Evolutionary conservation across 2,797 vertebrate genomes (phyloP), one percentile per base, ranked within the genome.

Genomic region (Danio aesculapii): DNA sequence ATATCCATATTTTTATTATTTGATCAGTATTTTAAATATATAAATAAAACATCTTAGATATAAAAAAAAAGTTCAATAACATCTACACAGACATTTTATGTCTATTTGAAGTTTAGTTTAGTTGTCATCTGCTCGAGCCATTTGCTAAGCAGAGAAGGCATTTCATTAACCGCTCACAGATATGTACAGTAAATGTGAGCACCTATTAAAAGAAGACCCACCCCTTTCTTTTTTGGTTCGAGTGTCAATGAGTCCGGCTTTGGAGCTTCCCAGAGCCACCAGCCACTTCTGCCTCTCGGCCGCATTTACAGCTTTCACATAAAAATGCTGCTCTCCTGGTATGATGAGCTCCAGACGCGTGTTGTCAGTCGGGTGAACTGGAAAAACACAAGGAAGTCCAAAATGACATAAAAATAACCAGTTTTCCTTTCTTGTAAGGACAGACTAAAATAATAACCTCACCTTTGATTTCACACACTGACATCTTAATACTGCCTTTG

Each of bases 401-500:
- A 64, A 52, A 41, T 8, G 0, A 19, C 14, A 64, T 12, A 5
- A 11, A 12, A 39, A 46, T 61, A 6, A 62, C 47, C 30, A 4
- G 68, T 30, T 77, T 30, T 64, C 14, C 12, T 9, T 9, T 68
- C 17, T 62, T 5, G 12, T 43, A 77, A 16, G 17, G 4, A 47
- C 8, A 8, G 6, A 63, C n/a, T 13, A n/a, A 41, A 76, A 14
- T 13, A 16, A 46, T 11, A 6, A 39, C 21, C 84, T 81, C 17
- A 98, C 98, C 97, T 97, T 99, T 99, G 81, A 99, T 99, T 90
- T 99, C 97, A 91, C 97, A 99, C 63, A 99, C 97, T 0, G 97
- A 96, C 97, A 99, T 99, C 92, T 98, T 99, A 92, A 99, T 97
- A 88, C 97, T 99, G 87, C 98, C 98, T 94, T 99, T 99, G 89